Conservation (phyloP, 2,797 vertebrate genomes). For the Perodicticus potto region DNA sequence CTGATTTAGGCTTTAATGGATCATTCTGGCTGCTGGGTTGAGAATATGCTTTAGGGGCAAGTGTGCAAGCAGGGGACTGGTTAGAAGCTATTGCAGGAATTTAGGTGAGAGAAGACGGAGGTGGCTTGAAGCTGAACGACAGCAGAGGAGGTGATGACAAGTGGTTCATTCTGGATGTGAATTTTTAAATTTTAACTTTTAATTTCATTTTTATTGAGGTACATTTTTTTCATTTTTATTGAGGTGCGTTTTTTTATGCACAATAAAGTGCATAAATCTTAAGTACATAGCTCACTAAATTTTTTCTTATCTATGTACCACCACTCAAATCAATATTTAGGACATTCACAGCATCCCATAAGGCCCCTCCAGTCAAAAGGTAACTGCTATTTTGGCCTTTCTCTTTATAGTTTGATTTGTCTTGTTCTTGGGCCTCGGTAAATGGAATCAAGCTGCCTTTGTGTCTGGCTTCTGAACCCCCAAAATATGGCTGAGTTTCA, state of each 20-base stretch:
- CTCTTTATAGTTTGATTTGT: not conserved
- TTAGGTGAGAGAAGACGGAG: not conserved
- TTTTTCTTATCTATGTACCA: not conserved
- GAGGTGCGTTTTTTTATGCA: not conserved
- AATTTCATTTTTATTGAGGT: not conserved
- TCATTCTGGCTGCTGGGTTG: not conserved
- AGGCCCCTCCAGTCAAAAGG: not conserved
- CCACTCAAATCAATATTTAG: not conserved
- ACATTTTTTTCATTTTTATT: not conserved
- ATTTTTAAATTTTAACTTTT: not conserved
- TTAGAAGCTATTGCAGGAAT: not conserved
- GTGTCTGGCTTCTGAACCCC: not conserved
- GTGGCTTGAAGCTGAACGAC: not conserved
- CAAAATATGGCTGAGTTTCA: not conserved
- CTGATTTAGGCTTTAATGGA: not conserved
- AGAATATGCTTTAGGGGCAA: not conserved
- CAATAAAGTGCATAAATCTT: not conserved
- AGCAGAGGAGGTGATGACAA: not conserved
- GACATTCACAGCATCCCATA: not conserved
- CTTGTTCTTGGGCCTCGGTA: not conserved
- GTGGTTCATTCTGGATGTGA: not conserved
- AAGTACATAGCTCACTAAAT: not conserved
- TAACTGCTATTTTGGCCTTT: not conserved
- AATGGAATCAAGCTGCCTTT: not conserved
- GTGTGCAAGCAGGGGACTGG: not conserved